Evolutionary conservation across 23 tunicate genomes (phyloP).

Genomic region (Diplosoma virens): DNA sequence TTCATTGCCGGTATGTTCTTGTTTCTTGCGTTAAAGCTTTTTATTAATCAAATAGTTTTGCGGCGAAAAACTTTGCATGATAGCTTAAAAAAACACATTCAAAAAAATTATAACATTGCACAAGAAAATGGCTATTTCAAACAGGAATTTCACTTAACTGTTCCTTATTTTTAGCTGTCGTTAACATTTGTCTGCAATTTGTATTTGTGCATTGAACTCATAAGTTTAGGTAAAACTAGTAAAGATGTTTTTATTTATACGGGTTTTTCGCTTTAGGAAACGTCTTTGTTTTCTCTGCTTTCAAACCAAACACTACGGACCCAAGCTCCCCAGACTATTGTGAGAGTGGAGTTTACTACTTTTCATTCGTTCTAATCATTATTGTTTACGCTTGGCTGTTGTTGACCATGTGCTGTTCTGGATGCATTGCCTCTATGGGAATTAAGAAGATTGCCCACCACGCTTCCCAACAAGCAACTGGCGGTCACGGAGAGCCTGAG

Average conservation of each 20-base stretch:
- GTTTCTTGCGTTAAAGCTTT: no score
- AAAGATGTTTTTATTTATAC: background rate
- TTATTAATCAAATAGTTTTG: no score
- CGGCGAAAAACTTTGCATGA: no score
- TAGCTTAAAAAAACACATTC: no score
- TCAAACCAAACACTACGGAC: slow-evolving; percentile 12
- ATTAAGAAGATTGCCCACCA: background rate
- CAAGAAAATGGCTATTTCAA: no score
- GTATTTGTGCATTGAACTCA: no score
- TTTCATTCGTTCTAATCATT: slow-evolving; percentile 63
- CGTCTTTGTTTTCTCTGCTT: slow-evolving; percentile 74
- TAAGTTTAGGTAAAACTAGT: no score
- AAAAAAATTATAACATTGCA: background rate
- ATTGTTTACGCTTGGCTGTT: slow-evolving; percentile 45
- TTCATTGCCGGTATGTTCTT: slow-evolving; percentile 84
- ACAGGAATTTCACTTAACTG: no score
- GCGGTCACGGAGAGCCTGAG: no score
- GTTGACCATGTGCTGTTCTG: slow-evolving; percentile 62
- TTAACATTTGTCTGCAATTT: no score
- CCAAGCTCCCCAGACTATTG: slow-evolving; percentile 28
- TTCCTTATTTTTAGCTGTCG: no score
- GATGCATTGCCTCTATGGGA: slow-evolving; percentile 47
- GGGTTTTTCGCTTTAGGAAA: slow-evolving; percentile 49
- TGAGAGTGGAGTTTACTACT: slow-evolving; percentile 54
- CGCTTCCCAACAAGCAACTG: no score